Evolutionary conservation across 2,797 vertebrate genomes (phyloP).

Genomic region (Falco novaeseelandiae): DNA sequence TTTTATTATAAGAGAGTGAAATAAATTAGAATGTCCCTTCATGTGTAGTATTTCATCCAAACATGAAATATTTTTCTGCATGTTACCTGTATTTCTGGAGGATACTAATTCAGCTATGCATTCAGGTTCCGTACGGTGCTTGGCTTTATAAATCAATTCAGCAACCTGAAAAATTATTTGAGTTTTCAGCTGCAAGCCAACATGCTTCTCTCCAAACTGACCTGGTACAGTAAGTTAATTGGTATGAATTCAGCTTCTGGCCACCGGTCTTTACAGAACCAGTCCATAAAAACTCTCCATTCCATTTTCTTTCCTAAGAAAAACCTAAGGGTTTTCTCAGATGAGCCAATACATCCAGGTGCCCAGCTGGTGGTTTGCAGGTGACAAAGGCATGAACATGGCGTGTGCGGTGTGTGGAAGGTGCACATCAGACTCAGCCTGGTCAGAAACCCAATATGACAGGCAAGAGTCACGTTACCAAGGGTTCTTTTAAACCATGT

Average conservation of each 20-base stretch:
- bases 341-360: neutral
- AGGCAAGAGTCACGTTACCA: neutral
- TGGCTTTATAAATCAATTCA: neutral
- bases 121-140: neutral
- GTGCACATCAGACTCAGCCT: neutral
- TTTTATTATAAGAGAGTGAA: neutral
- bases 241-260: neutral
- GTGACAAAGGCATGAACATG: neutral
- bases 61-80: neutral
- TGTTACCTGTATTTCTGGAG: neutral
- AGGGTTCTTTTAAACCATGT: neutral
- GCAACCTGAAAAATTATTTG: neutral
- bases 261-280: neutral
- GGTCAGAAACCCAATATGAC: neutral
- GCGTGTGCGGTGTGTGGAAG: rapidly evolving
- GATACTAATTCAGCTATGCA: neutral
- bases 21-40: neutral
- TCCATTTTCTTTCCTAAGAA: neutral
- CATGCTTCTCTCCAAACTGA: neutral
- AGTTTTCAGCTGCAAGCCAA: neutral
- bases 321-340: neutral
- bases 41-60: neutral
- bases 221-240: neutral
- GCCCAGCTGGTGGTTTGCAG: neutral
- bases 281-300: neutral